Evolutionary conservation across 2,113 vertebrate genomes (phyloP).

Genomic region (Willisornis vidua): DNA sequence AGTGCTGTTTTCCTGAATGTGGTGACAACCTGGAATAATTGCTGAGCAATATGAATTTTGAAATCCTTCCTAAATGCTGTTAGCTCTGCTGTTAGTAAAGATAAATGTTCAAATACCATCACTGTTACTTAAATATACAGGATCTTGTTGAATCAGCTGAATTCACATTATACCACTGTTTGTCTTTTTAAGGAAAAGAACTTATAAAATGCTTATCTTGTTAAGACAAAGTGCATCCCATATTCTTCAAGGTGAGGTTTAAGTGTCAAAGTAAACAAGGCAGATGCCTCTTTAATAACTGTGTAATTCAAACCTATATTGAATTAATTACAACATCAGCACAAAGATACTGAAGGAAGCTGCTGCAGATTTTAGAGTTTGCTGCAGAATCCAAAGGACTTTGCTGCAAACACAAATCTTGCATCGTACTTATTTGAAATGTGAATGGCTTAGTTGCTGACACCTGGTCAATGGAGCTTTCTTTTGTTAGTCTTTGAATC

Average conservation of each 20-base stretch:
- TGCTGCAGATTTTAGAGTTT: background rate
- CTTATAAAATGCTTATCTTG: background rate
- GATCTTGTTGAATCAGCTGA: constrained; percentile 18
- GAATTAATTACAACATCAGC: constrained; percentile 39
- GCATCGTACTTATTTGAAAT: background rate
- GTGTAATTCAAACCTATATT: constrained; percentile 31
- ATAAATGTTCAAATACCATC: background rate
- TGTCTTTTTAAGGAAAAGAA: constrained; percentile 3
- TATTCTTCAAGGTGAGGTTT: constrained; percentile 20
- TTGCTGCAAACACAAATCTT: background rate
- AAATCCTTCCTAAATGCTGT: constrained; percentile 17
- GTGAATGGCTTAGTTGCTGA: background rate
- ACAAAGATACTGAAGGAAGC: background rate
- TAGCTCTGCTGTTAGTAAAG: constrained; percentile 1
- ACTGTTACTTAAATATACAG: background rate
- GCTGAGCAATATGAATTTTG: constrained; percentile 25
- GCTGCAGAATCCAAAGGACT: background rate
- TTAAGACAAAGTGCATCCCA: background rate
- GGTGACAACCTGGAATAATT: constrained; percentile 12
- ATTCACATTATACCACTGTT: constrained; percentile 2
- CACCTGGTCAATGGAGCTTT: background rate
- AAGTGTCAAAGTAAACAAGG: constrained; percentile 18
- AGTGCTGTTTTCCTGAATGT: constrained; percentile 4
- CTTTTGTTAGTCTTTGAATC: background rate
- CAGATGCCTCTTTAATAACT: constrained; percentile 30